phyloP scores from a whole-genome alignment of 2,113 vertebrate species.

The Scopus umbretta region DNA sequence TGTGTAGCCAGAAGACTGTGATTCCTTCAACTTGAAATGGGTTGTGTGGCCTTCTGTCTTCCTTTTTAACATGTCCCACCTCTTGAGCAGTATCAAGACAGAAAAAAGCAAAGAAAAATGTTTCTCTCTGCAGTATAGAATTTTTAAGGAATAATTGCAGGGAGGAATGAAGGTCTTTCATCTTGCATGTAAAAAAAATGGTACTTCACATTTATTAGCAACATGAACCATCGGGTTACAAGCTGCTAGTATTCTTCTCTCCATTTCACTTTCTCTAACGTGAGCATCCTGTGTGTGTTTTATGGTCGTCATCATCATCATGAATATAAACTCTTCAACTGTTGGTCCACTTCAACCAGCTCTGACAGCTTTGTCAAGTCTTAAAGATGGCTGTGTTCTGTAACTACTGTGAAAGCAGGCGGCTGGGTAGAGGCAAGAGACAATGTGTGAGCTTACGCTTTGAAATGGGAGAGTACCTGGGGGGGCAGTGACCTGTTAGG shows the following conservation, averaged over 20 bases:
- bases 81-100: neutral
- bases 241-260: neutral
- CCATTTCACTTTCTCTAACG: neutral
- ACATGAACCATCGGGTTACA: neutral
- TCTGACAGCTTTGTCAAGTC: neutral
- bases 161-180: neutral
- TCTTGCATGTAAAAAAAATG: neutral
- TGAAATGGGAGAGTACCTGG: accelerated
- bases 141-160: neutral
- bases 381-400: neutral
- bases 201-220: neutral
- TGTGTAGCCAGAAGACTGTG: neutral
- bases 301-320: neutral
- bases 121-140: neutral
- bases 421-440: neutral
- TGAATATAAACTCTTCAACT: neutral
- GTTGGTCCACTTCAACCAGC: neutral
- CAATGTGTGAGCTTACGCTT: neutral
- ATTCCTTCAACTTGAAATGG: neutral
- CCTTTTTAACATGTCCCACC: neutral
- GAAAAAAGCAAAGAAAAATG: neutral
- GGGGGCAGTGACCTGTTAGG: neutral
- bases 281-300: neutral
- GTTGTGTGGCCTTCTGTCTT: neutral
- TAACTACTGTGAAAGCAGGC: neutral